Conservation (phyloP, 2,113 vertebrate species). For the Nestor notabilis region DNA sequence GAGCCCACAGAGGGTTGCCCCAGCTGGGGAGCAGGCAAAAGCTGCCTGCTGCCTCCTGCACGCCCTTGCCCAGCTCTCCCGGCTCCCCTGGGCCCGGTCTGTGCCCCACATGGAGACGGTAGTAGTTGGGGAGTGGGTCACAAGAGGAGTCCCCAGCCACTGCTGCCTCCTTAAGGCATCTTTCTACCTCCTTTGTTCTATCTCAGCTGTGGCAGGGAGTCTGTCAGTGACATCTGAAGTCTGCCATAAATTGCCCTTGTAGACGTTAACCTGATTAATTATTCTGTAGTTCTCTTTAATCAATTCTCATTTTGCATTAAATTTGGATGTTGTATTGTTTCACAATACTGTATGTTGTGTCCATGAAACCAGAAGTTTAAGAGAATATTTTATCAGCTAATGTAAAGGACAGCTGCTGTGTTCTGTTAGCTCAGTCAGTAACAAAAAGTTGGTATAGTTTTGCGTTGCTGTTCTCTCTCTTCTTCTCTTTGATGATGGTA, state of each 20-base stretch:
- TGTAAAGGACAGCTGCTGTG: background rate
- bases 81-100: background rate
- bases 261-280: background rate
- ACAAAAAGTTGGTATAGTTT: accelerated
- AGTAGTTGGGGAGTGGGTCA: background rate
- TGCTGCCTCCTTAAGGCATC: background rate
- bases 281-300: background rate
- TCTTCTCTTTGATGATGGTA: background rate
- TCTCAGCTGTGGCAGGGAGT: background rate
- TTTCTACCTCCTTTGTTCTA: background rate
- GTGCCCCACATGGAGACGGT: background rate
- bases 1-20: background rate
- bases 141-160: background rate
- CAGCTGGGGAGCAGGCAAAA: background rate
- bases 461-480: accelerated
- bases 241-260: background rate
- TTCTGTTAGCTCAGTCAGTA: background rate
- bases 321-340: background rate
- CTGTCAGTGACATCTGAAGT: background rate
- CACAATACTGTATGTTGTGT: background rate
- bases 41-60: background rate
- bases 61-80: background rate
- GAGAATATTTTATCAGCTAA: background rate
- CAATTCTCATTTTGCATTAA: background rate
- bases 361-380: background rate